phyloP scores from a whole-genome alignment of 2,797 vertebrate species.

The Leontocebus nigricollis region DNA sequence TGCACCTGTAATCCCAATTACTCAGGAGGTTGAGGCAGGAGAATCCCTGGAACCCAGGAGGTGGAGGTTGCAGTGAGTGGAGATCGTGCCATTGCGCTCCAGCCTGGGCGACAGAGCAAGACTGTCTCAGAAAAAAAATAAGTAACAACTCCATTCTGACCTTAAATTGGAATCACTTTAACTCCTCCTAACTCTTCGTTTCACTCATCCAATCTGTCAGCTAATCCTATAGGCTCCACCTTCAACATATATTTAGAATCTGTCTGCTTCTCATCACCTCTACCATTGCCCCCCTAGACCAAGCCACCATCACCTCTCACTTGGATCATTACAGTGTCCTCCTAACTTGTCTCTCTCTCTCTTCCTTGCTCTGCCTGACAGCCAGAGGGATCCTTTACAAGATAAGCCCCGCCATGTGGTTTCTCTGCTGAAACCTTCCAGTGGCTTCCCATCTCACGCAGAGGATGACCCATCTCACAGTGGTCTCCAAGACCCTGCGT shows the following conservation, averaged over 20 bases:
- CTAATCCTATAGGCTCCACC: background rate
- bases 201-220: background rate
- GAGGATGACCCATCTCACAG: background rate
- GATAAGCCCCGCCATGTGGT: background rate
- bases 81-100: no score
- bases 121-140: background rate
- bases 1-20: no score
- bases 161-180: background rate
- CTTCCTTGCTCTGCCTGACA: background rate
- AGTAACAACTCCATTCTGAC: background rate
- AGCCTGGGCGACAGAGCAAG: no score
- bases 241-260: background rate
- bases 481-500: background rate
- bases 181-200: background rate
- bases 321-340: background rate
- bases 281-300: background rate
- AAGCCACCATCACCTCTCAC: background rate
- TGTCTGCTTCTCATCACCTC: background rate
- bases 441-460: background rate
- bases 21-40: no score
- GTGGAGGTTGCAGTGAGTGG: no score
- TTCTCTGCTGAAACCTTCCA: background rate
- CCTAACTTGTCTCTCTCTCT: background rate
- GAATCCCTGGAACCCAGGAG: no score
- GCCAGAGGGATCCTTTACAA: background rate